phyloP scores from a whole-genome alignment of 2,113 vertebrate species.

The human region GRCh38 chr3:31345001-31345500 shows the following conservation, averaged over 20 bases:
- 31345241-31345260: neutral
- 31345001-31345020: neutral
- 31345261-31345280: neutral
- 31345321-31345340: neutral
- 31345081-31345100: neutral
- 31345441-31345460: neutral
- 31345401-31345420: neutral
- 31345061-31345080: neutral
- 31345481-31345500: neutral
- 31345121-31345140: neutral
- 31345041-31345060: neutral
- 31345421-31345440: neutral
- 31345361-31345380: neutral
- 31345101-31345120: slow-evolving; percentile 33
- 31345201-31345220: neutral
- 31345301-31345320: neutral
- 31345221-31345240: neutral
- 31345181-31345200: neutral
- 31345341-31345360: slow-evolving; percentile 33
- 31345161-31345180: neutral
- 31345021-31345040: neutral
- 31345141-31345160: neutral
- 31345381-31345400: slow-evolving; percentile 51
- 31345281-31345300: neutral
- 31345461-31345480: slow-evolving; percentile 47